Evolutionary conservation across 2,113 vertebrate genomes (phyloP).

Genomic region (Poecilia latipinna): DNA sequence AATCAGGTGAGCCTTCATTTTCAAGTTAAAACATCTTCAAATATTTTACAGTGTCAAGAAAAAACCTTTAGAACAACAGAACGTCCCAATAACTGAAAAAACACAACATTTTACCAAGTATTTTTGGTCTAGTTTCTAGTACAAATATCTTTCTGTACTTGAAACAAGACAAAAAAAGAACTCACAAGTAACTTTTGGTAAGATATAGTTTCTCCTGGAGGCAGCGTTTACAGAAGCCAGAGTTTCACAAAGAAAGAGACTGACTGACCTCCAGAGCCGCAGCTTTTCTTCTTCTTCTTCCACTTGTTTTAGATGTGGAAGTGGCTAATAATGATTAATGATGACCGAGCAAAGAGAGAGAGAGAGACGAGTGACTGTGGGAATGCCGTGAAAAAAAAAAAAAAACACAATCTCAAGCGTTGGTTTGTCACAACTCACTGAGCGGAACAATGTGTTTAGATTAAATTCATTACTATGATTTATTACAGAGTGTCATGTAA

Average conservation of each 20-base stretch:
- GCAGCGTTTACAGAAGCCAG: neutral
- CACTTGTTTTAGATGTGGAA: constrained; percentile 54
- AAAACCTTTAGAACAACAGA: neutral
- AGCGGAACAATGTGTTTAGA: constrained; percentile 50
- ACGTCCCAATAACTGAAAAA: no score
- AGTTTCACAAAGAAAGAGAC: constrained; percentile 28
- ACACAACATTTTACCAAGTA: no score
- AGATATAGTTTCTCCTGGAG: constrained; percentile 17
- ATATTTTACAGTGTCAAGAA: neutral
- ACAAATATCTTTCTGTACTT: no score
- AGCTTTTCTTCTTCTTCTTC: constrained; percentile 34
- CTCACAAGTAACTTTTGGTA: no score
- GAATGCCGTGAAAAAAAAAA: constrained; percentile 29
- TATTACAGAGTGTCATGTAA: constrained; percentile 48
- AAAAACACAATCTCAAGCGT: constrained; percentile 40
- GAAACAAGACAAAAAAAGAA: no score
- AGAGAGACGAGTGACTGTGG: constrained; percentile 35
- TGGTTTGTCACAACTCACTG: constrained; percentile 47
- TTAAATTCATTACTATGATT: constrained; percentile 59
- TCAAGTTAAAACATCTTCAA: no score
- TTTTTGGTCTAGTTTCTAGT: no score
- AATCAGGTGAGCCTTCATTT: no score
- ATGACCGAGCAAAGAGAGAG: constrained; percentile 16
- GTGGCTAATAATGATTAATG: constrained; percentile 69
- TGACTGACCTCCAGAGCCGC: constrained; percentile 40